Conservation (phyloP, 2,113 vertebrate species). For the Melanerpes aurifrons region DNA sequence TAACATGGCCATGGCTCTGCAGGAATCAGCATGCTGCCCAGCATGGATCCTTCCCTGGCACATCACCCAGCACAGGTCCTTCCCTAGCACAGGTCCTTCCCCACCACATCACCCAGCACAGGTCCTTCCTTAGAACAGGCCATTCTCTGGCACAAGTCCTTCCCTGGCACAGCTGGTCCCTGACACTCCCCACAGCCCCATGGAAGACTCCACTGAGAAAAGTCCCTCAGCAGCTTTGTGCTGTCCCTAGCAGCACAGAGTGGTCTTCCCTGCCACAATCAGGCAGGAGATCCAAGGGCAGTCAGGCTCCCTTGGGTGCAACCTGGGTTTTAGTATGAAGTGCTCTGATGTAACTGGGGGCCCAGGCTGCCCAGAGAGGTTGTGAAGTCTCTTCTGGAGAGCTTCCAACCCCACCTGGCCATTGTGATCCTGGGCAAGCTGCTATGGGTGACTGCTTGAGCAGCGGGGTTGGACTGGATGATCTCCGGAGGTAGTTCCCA, state of each 20-base stretch:
- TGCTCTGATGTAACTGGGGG: fast-evolving
- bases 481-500: too few relatives aligned
- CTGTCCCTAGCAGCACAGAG: conserved; percentile 9
- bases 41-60: background rate
- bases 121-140: too few relatives aligned
- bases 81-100: too few relatives aligned
- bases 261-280: background rate
- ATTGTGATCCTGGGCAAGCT: too few relatives aligned
- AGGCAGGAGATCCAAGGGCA: background rate
- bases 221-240: background rate
- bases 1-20: background rate
- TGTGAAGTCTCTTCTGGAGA: too few relatives aligned
- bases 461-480: too few relatives aligned
- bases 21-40: background rate
- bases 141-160: background rate
- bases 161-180: background rate
- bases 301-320: background rate
- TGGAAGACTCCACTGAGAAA: background rate
- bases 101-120: too few relatives aligned
- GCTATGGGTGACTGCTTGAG: too few relatives aligned
- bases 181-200: background rate
- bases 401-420: too few relatives aligned
- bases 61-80: too few relatives aligned
- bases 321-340: background rate
- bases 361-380: too few relatives aligned